Evolutionary conservation across 2,888 invertebrate genomes (phyloP), one percentile per base, ranked within the genome.

Genomic region (Cotesia congregata): DNA sequence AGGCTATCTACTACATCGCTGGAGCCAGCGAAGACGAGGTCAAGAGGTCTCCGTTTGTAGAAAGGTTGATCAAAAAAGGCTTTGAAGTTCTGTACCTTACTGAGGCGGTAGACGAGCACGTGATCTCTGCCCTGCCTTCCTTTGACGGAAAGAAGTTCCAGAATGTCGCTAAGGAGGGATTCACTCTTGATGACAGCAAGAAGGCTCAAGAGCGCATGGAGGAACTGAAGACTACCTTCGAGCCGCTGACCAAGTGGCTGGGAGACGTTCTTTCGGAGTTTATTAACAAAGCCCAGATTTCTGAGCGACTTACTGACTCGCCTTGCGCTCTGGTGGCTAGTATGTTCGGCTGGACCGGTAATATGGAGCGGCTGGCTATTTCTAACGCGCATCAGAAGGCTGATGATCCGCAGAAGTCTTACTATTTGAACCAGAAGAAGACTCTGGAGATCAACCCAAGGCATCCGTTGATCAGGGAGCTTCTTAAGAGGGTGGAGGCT

Each of bases 121-220:
- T 96, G 84, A 95, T 99, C 83, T 97, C 97, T 72, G 95, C 98
- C 67, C 91, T 99, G 89, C 98, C 99, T 1, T 99, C 99, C 91
- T 99, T 96, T 90, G 99, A 99, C 86, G 97, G 98, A 74, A 97
- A 98, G 91, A 99, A 98, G 91, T 99, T 99, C 95, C 98, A 98
- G 91, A 99, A 99, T 90, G 97, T 98, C 74, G 99, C 99, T 83
- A 99, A 99, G 91, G 99, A 99, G 91, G 98, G 98, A 50, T 94
- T 99, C 88, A 93, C 94, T 82, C 90, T 99, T 6, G 93, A 95
- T 67, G 96, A 97, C 86, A 91, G 93, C 90, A 83, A 83, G 1
- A 86, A 86, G 15, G 83, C 86, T 80, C 95, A 96, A 90, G 95
- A 95, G 88, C 93, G 93, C 82, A 90, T 94, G 85, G 97, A 97